Conservation (phyloP, 2,797 vertebrate species). For the Malurus splendens region DNA sequence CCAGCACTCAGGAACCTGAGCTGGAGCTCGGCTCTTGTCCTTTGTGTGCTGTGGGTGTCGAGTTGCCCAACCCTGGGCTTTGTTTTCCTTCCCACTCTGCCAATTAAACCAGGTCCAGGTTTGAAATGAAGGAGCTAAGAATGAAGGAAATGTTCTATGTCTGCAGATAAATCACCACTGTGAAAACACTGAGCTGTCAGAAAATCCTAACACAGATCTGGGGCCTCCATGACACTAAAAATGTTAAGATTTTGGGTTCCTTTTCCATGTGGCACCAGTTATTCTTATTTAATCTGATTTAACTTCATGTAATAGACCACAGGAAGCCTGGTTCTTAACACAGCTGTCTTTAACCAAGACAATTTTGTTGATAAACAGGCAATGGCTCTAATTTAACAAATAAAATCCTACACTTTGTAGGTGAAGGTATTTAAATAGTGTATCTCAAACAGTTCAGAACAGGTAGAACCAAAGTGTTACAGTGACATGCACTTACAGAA, state of each 20-base stretch:
- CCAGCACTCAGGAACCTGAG: background rate
- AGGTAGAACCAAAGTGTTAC: background rate
- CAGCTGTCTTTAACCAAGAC: background rate
- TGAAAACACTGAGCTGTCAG: background rate
- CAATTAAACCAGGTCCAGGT: background rate
- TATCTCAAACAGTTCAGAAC: background rate
- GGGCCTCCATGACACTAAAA: background rate
- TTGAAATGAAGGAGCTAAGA: background rate
- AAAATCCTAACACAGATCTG: background rate
- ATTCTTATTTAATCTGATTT: background rate
- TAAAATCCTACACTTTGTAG: background rate
- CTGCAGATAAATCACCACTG: background rate
- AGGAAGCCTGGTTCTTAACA: background rate
- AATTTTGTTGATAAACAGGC: background rate
- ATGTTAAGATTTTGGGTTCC: background rate
- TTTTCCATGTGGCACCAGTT: background rate
- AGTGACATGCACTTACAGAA: slow-evolving; percentile 77
- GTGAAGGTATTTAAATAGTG: background rate
- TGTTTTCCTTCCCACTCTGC: background rate
- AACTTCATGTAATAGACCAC: background rate
- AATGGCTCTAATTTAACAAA: background rate
- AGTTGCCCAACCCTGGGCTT: background rate
- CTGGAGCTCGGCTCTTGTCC: background rate
- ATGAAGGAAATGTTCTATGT: background rate
- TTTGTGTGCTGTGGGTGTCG: background rate